Evolutionary conservation across 2,113 vertebrate genomes (phyloP).

Genomic region (Osmerus eperlanus): DNA sequence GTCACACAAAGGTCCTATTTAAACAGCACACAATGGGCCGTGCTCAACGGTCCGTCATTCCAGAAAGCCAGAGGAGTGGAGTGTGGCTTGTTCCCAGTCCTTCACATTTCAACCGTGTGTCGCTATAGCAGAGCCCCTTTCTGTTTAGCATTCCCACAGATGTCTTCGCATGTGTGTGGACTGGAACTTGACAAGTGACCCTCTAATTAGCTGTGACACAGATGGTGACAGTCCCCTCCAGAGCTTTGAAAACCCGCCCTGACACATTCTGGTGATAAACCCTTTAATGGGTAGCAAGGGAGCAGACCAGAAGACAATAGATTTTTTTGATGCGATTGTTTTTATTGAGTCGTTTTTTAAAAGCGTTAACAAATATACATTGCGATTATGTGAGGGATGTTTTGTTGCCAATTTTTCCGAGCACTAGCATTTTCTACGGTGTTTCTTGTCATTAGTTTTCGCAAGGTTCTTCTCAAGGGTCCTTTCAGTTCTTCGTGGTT

Average conservation of each 20-base stretch:
- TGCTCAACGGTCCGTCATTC: too few relatives aligned
- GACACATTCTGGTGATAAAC: too few relatives aligned
- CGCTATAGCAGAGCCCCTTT: background rate
- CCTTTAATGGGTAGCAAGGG: too few relatives aligned
- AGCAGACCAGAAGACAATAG: too few relatives aligned
- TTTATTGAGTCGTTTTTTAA: too few relatives aligned
- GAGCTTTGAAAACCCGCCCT: too few relatives aligned
- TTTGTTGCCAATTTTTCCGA: too few relatives aligned
- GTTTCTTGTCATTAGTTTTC: background rate
- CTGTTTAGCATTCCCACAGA: background rate
- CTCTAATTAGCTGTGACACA: slow-evolving; percentile 8
- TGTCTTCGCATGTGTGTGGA: slow-evolving; percentile 8
- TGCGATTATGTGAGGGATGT: too few relatives aligned
- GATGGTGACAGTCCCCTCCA: background rate
- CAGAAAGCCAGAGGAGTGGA: background rate
- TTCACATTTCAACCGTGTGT: background rate
- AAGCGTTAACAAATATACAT: too few relatives aligned
- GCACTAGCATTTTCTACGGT: background rate
- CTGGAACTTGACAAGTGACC: slow-evolving; percentile 3
- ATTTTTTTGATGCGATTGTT: too few relatives aligned
- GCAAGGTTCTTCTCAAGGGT: background rate
- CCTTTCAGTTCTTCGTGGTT: background rate
- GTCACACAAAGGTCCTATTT: slow-evolving; percentile 55
- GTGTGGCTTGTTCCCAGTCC: background rate
- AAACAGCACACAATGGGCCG: slow-evolving; percentile 49